Evolutionary conservation across 2,113 vertebrate genomes (phyloP).

Genomic region (Pteruthius melanotis): DNA sequence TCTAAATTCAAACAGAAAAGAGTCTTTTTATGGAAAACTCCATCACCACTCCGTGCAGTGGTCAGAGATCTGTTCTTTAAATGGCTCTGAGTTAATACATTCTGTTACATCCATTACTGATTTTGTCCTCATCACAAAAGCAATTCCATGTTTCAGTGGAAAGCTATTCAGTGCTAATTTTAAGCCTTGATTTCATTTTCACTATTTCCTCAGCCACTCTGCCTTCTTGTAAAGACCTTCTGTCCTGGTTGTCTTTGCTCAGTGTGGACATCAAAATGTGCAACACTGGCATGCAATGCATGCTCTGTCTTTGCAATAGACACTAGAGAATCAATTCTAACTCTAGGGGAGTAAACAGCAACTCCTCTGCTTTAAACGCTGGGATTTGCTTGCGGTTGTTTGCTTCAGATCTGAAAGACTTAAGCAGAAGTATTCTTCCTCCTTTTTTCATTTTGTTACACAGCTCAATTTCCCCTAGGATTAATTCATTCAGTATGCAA

Average conservation of each 20-base stretch:
- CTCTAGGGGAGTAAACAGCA: not conserved
- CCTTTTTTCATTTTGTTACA: not conserved
- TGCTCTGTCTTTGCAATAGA: not conserved
- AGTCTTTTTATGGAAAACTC: not conserved
- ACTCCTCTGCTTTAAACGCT: not conserved
- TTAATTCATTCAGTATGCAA: not conserved
- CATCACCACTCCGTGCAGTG: not conserved
- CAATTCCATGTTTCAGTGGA: not conserved
- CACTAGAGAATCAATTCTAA: not conserved
- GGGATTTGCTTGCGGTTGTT: not conserved
- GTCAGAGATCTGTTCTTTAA: not conserved
- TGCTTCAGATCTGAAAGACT: not conserved
- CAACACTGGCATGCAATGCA: not conserved
- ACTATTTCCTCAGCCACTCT: not conserved
- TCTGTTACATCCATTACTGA: not conserved
- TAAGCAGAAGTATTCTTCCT: not conserved
- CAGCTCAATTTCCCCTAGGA: fast-evolving
- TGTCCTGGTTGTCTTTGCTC: not conserved
- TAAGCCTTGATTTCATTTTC: not conserved
- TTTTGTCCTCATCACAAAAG: not conserved
- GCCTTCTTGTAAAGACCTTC: not conserved
- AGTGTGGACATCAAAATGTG: not conserved
- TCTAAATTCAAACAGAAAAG: not conserved
- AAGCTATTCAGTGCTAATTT: not conserved
- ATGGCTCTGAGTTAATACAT: not conserved